Evolutionary conservation across 2,888 invertebrate species (phyloP), one percentile per base, ranked within the genome.

Genomic region (Pemphredon lugubris): DNA sequence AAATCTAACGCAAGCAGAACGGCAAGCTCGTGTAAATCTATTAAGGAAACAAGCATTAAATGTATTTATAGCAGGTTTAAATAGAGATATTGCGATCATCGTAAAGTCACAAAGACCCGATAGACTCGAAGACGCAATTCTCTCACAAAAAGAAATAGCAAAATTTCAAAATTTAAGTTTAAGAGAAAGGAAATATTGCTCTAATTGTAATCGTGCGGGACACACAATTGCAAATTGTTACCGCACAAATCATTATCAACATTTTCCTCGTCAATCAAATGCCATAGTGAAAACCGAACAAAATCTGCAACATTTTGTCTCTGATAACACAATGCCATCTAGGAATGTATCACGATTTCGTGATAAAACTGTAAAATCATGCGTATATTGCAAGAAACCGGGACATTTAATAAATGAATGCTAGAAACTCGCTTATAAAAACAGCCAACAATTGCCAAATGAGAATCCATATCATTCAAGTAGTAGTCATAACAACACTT

Each of bases 81-180:
- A n/a, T 5, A 13, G 42, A 16, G 42, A 42, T 42, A 42, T 42
- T 16, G 6, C 18, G 2, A n/a, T 42, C 4, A 42, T 42, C 5
- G 42, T 42, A 1, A 42, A 42, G 11, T 42, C 42, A 5, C 42
- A 42, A 42, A 42, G 16, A 20, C 18, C 42, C 1, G 16, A 16
- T 7, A 16, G 18, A 16, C 18, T 42, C 1, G 42, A 42, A 1
- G 14, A 14, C 2, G 42, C 42, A 16, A 42, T 42, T 11, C 6
- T 18, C 14, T 18, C 42, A n/a, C 42, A 42, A 42, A 42, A 2
- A 11, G 42, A 42, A 42, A 42, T 42, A 16, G 42, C 42, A 9
- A 42, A n/a, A n/a, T 42, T 18, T 42, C 42, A 42, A 18, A n/a
- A n/a, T 9, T 7, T 42, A 7, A 42, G 20, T 18, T 42, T 20